Evolutionary conservation across 2,797 vertebrate species (phyloP), one percentile per base, ranked within the genome.

Genomic region (Odontamblyopus lacepedii): DNA sequence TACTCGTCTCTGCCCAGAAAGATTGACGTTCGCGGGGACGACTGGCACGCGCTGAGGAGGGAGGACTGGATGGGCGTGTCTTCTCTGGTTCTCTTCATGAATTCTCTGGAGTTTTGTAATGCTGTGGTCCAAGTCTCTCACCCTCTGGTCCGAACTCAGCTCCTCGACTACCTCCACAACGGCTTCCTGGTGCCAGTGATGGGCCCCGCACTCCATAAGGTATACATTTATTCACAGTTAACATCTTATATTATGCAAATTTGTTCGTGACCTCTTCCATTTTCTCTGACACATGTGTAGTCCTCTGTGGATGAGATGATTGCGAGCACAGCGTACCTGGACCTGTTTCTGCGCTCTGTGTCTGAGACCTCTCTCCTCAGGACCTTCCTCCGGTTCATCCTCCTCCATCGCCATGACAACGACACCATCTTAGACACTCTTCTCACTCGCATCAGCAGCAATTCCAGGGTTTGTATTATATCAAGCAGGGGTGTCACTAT

Each of bases 261-360:
- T 38, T 38, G 35, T 9, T 35, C 32, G 1, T 7, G 32, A 35
- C 32, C 32, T 35, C 32, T 7, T 6, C 32, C 6, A 5, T 35
- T 35, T 35, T 38, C 35, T 38, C 35, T 38, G 9, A 38, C 35
- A 38, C 35, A 0, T 53, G 61, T 67, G 73, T 75, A 98, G 98
- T 97, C 95, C 6, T 97, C 96, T 0, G 95, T 97, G 73, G 98
- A 99, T 77, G 98, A 99, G 91, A 97, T 97, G 96, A 97, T 98
- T 0, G 96, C 97, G 86, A 98, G 97, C 93, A 99, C 97, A 0
- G 97, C 98, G 26, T 99, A 99, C 92, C 92, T 99, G 88, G 98
- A 99, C 78, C 95, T 99, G 74, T 99, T 99, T 89, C 92, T 99
- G 85, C 96, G 97, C 89, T 98, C 95, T 6, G 87, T 98, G 85